Conservation (phyloP, 2,797 vertebrate species). For the Dendrocincla fuliginosa region DNA sequence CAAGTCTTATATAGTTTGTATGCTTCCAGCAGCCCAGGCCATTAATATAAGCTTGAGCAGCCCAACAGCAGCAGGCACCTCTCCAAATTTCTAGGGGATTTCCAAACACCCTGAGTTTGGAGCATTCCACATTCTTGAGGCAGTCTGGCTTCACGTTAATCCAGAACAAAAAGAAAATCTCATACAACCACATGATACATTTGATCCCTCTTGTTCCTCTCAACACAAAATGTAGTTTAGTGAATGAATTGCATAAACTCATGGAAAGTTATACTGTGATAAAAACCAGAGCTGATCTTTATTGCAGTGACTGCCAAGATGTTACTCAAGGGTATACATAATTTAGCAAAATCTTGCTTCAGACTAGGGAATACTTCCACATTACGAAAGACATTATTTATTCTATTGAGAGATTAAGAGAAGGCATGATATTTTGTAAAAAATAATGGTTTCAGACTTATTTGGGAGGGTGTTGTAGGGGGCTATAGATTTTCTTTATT, state of each 20-base stretch:
- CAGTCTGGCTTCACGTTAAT: neutral
- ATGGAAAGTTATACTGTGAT: neutral
- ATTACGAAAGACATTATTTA: neutral
- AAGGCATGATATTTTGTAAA: neutral
- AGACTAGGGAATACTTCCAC: neutral
- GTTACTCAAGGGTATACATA: neutral
- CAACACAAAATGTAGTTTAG: neutral
- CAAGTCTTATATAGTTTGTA: neutral
- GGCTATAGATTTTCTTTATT: neutral
- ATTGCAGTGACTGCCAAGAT: neutral
- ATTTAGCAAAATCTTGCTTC: neutral
- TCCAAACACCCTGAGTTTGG: neutral
- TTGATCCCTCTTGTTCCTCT: neutral
- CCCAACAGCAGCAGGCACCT: neutral
- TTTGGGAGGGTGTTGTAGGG: neutral
- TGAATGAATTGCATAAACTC: neutral
- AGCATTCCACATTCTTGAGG: neutral
- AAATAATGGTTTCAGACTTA: neutral
- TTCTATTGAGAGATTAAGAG: neutral
- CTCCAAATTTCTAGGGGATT: neutral
- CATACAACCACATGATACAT: neutral
- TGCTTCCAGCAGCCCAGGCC: neutral
- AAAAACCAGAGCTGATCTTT: neutral
- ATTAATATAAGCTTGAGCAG: neutral
- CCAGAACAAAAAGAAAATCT: neutral